Evolutionary conservation across 2,113 vertebrate genomes (phyloP).

Genomic region (Dromiciops gliroides): DNA sequence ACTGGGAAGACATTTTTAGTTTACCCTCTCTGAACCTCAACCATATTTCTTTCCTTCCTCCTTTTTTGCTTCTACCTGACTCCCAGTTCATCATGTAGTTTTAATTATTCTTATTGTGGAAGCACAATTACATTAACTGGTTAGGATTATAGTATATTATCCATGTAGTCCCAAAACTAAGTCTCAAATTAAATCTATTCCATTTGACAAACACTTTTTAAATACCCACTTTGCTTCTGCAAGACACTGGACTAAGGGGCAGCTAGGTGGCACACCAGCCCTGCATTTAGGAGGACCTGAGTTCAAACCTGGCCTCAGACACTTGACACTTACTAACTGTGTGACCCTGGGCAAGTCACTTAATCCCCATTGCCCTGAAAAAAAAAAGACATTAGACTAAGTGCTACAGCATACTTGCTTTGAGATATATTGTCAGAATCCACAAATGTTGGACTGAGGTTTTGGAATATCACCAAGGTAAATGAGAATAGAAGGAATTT

Average conservation of each 20-base stretch:
- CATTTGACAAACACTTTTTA: neutral
- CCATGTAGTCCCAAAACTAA: neutral
- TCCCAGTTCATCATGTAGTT: neutral
- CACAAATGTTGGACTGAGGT: neutral
- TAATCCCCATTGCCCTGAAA: no score
- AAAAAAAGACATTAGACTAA: neutral
- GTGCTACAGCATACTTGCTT: neutral
- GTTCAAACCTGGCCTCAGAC: no score
- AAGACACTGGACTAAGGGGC: neutral
- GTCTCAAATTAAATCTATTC: neutral
- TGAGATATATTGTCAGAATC: neutral
- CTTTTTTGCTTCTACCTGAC: neutral
- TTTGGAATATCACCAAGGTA: neutral
- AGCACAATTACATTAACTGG: neutral
- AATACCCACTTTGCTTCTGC: neutral
- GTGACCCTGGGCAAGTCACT: no score
- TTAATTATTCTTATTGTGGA: conserved; percentile 16
- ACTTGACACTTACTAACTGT: no score
- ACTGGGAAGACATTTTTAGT: conserved; percentile 25
- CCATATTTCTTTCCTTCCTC: conserved; percentile 35
- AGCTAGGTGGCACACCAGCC: no score
- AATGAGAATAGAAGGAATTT: neutral
- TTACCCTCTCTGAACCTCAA: conserved; percentile 47
- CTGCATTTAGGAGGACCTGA: no score
- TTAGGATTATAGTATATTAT: conserved; percentile 12